A percentile compares a stretch with the other conserved stretches of the same genome.
These are phyloP conservation scores for Scopus umbretta DNA, from an alignment of 2,113 vertebrate genomes.

Conservation along the genomic window DNA sequence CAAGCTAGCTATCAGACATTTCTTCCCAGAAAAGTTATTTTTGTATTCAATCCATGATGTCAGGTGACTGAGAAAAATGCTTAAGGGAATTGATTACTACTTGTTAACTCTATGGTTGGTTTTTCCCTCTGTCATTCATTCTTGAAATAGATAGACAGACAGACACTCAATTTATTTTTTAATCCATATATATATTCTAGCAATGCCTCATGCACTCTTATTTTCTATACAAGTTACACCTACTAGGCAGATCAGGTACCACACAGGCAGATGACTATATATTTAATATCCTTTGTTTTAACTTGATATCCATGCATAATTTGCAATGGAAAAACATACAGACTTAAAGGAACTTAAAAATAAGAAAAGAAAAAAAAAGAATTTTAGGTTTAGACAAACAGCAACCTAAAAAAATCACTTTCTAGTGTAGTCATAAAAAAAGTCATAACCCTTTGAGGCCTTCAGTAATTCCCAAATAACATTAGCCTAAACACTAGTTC, in stretches of 20 bases:
- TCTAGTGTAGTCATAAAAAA: neutral
- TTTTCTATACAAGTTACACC: neutral
- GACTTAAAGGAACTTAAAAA: neutral
- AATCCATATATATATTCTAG: neutral
- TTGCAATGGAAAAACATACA: neutral
- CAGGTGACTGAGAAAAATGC: neutral
- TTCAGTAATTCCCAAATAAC: neutral
- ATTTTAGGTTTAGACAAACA: neutral
- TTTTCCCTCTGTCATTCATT: neutral
- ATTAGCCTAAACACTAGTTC: neutral
- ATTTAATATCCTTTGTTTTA: neutral
- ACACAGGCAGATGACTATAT: neutral
- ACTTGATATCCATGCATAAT: neutral
- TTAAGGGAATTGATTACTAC: neutral
- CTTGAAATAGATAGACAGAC: neutral
- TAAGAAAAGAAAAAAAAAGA: accelerated
- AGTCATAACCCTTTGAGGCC: neutral
- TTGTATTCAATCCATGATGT: neutral
- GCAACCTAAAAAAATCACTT: neutral
- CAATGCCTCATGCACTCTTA: neutral
- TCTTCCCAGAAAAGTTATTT: neutral
- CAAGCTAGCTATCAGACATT: neutral
- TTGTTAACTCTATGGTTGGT: neutral
- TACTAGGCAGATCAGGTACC: neutral
- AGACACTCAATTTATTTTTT: neutral